A percentile compares a stretch with the other conserved stretches of the same genome.
phyloP scores from a whole-genome alignment of 2,113 vertebrate species.

The Macquaria ambigua region DNA sequence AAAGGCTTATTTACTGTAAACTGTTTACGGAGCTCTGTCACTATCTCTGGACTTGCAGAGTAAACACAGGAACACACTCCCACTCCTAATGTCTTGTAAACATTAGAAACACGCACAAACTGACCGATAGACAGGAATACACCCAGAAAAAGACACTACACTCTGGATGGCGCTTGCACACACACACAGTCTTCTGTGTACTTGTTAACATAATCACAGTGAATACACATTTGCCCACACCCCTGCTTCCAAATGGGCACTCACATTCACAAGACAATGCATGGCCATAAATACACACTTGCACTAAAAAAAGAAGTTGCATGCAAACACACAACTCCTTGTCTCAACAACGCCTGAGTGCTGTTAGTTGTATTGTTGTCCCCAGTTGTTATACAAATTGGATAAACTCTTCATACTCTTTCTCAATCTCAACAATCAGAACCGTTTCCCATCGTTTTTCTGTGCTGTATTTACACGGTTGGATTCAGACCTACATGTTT shows the following conservation, averaged over 20 bases:
- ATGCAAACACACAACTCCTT: conserved; percentile 63
- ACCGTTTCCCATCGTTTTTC: conserved; percentile 49
- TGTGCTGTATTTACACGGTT: background rate
- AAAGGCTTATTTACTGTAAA: conserved; percentile 83
- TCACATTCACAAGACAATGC: conserved; percentile 66
- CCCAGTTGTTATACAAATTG: conserved; percentile 66
- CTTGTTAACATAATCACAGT: conserved; percentile 72
- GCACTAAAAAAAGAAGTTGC: conserved; percentile 59
- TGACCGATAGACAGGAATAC: conserved; percentile 62
- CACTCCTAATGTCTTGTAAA: conserved; percentile 81
- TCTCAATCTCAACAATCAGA: conserved; percentile 60
- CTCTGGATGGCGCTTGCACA: conserved; percentile 41
- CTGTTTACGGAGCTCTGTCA: conserved; percentile 81
- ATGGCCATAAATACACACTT: conserved; percentile 62
- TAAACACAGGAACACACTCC: conserved; percentile 86
- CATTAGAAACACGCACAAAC: conserved; percentile 72
- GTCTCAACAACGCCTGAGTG: conserved; percentile 63
- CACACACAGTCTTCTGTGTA: conserved; percentile 51
- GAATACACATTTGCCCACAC: conserved; percentile 66
- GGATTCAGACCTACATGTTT: conserved; percentile 40
- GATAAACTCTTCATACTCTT: conserved; percentile 56
- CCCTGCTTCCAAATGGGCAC: conserved; percentile 43
- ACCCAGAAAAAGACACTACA: conserved; percentile 59
- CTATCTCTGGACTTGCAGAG: conserved; percentile 79
- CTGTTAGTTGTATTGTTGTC: conserved; percentile 72